Evolutionary conservation across 1,140 invertebrate species (phyloP).

Genomic region (Maconellicoccus hirsutus): DNA sequence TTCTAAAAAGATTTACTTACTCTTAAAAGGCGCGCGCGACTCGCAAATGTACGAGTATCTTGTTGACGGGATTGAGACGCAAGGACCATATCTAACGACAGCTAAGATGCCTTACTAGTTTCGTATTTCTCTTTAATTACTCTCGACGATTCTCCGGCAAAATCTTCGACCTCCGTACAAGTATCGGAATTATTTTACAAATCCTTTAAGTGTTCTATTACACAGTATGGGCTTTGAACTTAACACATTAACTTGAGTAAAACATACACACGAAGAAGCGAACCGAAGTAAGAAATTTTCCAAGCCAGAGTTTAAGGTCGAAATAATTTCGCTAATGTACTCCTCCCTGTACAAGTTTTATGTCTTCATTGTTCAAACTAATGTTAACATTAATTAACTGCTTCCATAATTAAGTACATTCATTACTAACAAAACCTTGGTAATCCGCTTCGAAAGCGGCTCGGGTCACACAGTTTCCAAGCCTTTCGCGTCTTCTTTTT

Average conservation of each 20-base stretch:
- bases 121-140: background rate
- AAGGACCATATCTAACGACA: no score
- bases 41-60: no score
- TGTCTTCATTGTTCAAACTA: slow-evolving; percentile 9
- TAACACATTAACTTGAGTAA: background rate
- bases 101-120: background rate
- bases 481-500: background rate
- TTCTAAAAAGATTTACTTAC: no score
- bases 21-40: no score
- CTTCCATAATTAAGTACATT: slow-evolving; percentile 4
- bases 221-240: background rate
- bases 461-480: no score
- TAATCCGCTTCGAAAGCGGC: background rate
- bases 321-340: slow-evolving; percentile 5
- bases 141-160: background rate
- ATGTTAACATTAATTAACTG: slow-evolving; percentile 9
- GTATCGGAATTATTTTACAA: background rate
- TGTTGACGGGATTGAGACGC: no score
- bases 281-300: background rate
- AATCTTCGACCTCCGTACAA: background rate
- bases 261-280: background rate
- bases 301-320: background rate
- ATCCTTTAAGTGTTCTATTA: slow-evolving; percentile 1
- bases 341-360: background rate
- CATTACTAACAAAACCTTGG: background rate